Percentiles rank a stretch among this genome's conserved stretches.
phyloP scores from a whole-genome alignment of 2,797 vertebrate genomes.

The Mormyrus hasselquistii region DNA sequence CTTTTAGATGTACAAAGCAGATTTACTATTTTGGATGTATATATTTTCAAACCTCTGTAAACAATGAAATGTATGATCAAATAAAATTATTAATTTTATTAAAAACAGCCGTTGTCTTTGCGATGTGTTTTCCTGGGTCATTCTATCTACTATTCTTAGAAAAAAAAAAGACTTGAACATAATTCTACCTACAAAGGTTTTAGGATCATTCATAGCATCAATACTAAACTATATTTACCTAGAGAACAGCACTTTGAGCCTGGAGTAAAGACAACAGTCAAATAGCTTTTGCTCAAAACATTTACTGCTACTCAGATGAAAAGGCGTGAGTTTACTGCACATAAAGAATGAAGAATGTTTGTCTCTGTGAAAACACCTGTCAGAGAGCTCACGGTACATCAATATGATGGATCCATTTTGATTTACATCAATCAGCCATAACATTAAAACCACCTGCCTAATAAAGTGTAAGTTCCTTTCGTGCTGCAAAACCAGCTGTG shows the following conservation, averaged over 20 bases:
- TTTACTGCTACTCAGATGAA: background rate
- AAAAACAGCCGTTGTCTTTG: slow-evolving; percentile 11
- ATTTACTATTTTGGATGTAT: slow-evolving; percentile 68
- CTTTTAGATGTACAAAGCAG: slow-evolving; percentile 60
- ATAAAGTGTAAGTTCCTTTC: background rate
- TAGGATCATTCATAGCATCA: background rate
- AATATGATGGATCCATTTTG: background rate
- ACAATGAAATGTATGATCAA: slow-evolving; percentile 61
- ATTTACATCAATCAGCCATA: background rate
- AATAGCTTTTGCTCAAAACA: background rate
- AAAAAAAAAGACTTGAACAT: background rate
- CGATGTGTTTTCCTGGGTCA: background rate
- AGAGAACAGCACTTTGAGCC: slow-evolving; percentile 1
- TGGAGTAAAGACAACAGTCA: background rate
- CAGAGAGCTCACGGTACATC: background rate
- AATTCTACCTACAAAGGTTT: background rate
- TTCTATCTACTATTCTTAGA: background rate
- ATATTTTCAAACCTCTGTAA: slow-evolving; percentile 64
- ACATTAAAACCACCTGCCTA: background rate
- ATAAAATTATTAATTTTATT: slow-evolving; percentile 56
- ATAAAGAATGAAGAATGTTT: background rate
- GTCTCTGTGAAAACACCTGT: background rate
- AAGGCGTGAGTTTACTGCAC: background rate
- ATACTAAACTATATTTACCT: background rate
- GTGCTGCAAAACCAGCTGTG: background rate